Base-by-base conservation (phyloP, 1,140 invertebrate genomes). In the Propsilocerus akamusi region DNA sequence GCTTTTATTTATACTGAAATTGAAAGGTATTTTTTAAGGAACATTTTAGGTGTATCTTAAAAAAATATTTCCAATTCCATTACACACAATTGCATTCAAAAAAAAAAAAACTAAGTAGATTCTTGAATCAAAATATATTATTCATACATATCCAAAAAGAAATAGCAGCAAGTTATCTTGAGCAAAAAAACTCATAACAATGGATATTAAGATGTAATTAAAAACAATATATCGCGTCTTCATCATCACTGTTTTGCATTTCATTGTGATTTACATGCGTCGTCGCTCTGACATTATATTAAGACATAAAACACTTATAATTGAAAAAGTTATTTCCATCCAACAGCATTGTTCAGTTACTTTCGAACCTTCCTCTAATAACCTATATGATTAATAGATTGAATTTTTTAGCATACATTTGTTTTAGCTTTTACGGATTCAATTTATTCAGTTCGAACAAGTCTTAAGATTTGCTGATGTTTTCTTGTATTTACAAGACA, bases 1-100 rank as follows among this genome's bases (percentile, higher is more conserved):
- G 34, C 22, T 41, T 41, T 20, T 41, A 41, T 41, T 41, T 41
- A 41, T 41, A 41, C 34, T 20, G 20, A n/a, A n/a, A n/a, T n/a
- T n/a, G n/a, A n/a, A n/a, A n/a, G n/a, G n/a, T n/a, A n/a, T n/a
- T n/a, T n/a, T n/a, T n/a, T n/a, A n/a, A n/a, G n/a, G n/a, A n/a
- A n/a, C n/a, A n/a, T n/a, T n/a, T n/a, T n/a, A n/a, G n/a, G n/a
- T n/a, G n/a, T n/a, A n/a, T n/a, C 28, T n/a, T 30, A 8, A 30
- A 30, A 11, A 30, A 6, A 30, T n/a, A 8, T 11, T 30, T 11
- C n/a, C 28, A 30, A 11, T 6, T 30, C 28, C 28, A 30, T 30
- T n/a, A 30, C n/a, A 8, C 28, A 30, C n/a, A 30, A 30, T 11
- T 30, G 10, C 28, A 30, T 30, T 30, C 28, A 11, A 11, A n/a